Percentiles rank a stretch among this genome's conserved stretches.
phyloP scores from a whole-genome alignment of 2,113 vertebrate genomes.

The Trematomus loennbergii region DNA sequence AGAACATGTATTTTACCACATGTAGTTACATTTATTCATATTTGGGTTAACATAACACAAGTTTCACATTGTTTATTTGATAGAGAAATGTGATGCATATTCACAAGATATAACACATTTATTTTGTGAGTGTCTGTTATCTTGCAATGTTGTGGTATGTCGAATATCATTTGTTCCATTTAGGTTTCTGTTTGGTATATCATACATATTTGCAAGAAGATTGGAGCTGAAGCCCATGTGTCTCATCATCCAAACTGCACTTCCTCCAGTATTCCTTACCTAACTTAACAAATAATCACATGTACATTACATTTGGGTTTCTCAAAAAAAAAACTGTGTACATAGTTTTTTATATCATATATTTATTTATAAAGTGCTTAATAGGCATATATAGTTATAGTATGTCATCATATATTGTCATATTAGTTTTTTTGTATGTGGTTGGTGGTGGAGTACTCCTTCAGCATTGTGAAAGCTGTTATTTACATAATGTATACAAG shows the following conservation, averaged over 20 bases:
- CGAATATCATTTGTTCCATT: slow-evolving; percentile 2
- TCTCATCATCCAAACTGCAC: background rate
- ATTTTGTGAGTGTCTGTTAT: background rate
- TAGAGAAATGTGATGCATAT: slow-evolving; percentile 26
- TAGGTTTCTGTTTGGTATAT: slow-evolving; percentile 6
- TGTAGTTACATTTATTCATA: slow-evolving; percentile 56
- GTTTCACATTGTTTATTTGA: slow-evolving; percentile 15
- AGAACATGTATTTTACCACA: slow-evolving; percentile 52
- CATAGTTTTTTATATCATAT: slow-evolving; percentile 62
- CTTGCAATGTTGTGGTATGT: slow-evolving; percentile 5
- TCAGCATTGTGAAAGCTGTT: slow-evolving; percentile 68
- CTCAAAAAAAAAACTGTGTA: slow-evolving; percentile 62
- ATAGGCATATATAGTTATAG: slow-evolving; percentile 75
- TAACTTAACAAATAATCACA: slow-evolving; percentile 50
- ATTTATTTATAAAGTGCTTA: slow-evolving; percentile 88
- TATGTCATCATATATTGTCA: slow-evolving; percentile 72
- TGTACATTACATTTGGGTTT: slow-evolving; percentile 52
- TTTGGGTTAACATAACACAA: slow-evolving; percentile 36
- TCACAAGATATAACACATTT: slow-evolving; percentile 38
- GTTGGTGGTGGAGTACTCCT: slow-evolving; percentile 58
- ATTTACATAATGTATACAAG: slow-evolving; percentile 87
- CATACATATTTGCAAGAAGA: background rate
- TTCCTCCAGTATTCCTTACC: slow-evolving; percentile 25
- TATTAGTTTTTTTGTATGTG: slow-evolving; percentile 61
- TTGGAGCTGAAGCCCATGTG: background rate